Evolutionary conservation across 2,888 invertebrate genomes (phyloP), one percentile per base, ranked within the genome.

Genomic region (Selenia dentaria): DNA sequence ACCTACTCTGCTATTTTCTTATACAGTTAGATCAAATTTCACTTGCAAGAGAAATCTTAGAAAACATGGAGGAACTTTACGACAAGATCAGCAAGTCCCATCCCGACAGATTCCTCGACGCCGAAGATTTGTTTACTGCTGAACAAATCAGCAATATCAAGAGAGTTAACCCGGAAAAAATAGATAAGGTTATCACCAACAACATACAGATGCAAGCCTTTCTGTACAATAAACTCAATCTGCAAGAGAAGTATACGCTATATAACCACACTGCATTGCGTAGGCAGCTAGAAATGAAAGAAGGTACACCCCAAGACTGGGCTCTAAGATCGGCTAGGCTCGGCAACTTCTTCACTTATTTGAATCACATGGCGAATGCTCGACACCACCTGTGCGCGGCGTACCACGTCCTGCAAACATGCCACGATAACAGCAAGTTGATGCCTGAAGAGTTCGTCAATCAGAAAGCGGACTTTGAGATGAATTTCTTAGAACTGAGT

Each of bases 381-480:
- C 80, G 94, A 25, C 94, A 95, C 72, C 94, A 95, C 70, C 80
- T 95, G 46, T 92, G 92, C 58, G 93, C 93, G 25, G 92, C 94
- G 0, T 91, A 91, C 60, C 81, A 89, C 51, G 88, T 94, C 5
- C 67, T 94, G 26, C 79, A 90, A 40, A 90, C 91, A 4, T 89
- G 92, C 57, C 93, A 93, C 62, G 86, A 88, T 28, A 87, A 89
- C 51, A 84, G 91, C 54, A 85, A 86, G 48, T 77, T 89, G 5
- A 77, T 86, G 55, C 86, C 89, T 1, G 83, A 84, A 61, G 85
- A 89, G 51, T 86, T 88, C 45, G 70, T 88, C 0, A 44, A 76
- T 2, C 80, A 82, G 59, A 82, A 82, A 55, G 74, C 88, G 40
- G 74, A 80, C 47, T 89, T 88, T 12, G 89, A 91, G 57, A 75